Conservation (phyloP, 2,113 vertebrate species). For the Regulus satrapa region DNA sequence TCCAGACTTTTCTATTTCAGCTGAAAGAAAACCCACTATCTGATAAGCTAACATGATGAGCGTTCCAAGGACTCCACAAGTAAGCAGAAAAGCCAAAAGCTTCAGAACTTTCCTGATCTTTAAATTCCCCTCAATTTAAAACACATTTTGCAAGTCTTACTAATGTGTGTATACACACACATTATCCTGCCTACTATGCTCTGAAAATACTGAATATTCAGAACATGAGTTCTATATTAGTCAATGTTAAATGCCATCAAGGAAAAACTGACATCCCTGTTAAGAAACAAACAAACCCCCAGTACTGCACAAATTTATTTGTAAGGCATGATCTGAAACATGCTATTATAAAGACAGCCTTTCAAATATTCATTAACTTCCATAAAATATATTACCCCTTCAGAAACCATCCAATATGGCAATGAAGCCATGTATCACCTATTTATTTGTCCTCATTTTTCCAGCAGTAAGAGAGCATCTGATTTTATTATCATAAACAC, state of each 20-base stretch:
- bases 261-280: background rate
- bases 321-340: background rate
- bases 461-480: background rate
- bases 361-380: background rate
- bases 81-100: background rate
- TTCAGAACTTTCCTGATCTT: background rate
- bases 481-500: background rate
- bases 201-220: background rate
- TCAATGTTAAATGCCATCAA: background rate
- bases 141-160: background rate
- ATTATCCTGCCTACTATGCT: background rate
- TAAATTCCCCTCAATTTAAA: background rate
- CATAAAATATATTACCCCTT: background rate
- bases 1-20: slow-evolving; percentile 54
- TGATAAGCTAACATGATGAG: slow-evolving; percentile 59
- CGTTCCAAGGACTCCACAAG: background rate
- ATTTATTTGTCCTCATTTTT: background rate
- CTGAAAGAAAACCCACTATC: background rate
- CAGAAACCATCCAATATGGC: background rate
- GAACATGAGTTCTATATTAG: background rate
- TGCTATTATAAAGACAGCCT: background rate
- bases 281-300: background rate
- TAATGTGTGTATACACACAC: background rate
- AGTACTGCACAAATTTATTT: background rate
- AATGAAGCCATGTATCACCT: background rate